Percentiles rank a stretch among this genome's conserved stretches.
Conservation (phyloP, 2,888 invertebrate species). For the Bellardia bayeri region DNA sequence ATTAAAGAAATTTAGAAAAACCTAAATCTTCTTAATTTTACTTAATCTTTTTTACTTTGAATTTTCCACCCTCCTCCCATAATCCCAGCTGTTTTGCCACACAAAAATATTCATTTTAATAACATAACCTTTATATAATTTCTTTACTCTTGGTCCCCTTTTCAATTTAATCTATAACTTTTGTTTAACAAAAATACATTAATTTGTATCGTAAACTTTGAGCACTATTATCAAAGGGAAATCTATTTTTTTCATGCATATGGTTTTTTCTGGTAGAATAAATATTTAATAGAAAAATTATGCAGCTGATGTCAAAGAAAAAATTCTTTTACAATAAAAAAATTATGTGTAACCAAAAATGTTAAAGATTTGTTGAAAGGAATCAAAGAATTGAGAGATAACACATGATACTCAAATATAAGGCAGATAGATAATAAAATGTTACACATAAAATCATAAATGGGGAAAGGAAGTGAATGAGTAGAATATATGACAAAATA, state of each 20-base stretch:
- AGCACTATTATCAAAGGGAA: background rate
- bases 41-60: background rate
- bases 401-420: constrained; percentile 35
- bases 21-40: background rate
- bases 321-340: background rate
- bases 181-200: constrained; percentile 12
- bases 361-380: background rate
- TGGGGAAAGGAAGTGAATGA: background rate
- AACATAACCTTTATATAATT: background rate
- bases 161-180: constrained; percentile 11
- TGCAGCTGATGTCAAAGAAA: constrained; percentile 52
- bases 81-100: background rate
- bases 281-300: constrained; percentile 45
- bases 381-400: constrained; percentile 3
- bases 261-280: constrained; percentile 2
- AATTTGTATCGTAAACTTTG: constrained; percentile 5
- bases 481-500: constrained; percentile 36
- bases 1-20: too few relatives aligned
- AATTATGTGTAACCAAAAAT: background rate
- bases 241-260: background rate
- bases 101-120: background rate
- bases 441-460: constrained; percentile 19
- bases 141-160: background rate
- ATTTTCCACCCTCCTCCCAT: background rate
- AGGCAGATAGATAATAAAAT: constrained; percentile 37